A percentile compares a stretch with the other conserved stretches of the same genome.
These are phyloP conservation scores for Aphidoletes aphidimyza DNA, from an alignment of 2,888 invertebrate genomes.

Conservation along the genomic window DNA sequence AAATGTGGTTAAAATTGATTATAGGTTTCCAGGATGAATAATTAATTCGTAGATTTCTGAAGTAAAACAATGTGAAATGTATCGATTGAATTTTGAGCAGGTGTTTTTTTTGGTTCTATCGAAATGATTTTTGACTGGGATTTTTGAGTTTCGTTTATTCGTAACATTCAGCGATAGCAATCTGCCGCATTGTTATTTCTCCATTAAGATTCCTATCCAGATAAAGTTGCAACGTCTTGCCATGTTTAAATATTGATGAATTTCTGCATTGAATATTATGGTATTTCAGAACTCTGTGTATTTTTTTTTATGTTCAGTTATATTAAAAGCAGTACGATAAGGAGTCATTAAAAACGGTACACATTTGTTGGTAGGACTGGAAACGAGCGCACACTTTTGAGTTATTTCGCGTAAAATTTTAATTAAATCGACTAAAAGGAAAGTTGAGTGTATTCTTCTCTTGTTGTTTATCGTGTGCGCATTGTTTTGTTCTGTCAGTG, in stretches of 20 bases:
- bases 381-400: background rate
- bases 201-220: background rate
- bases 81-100: too few species aligned
- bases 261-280: background rate
- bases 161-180: background rate
- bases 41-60: too few species aligned
- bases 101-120: too few species aligned
- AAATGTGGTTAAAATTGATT: too few species aligned
- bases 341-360: background rate
- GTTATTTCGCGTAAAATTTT: conserved; percentile 13
- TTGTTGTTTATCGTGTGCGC: too few species aligned
- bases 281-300: too few species aligned
- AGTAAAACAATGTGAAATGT: too few species aligned
- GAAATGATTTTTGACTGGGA: too few species aligned
- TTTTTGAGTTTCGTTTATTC: too few species aligned
- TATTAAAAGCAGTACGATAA: too few species aligned
- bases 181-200: background rate
- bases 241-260: background rate
- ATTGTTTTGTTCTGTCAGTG: background rate
- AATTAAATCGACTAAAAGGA: conserved; percentile 27
- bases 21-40: too few species aligned
- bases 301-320: too few species aligned
- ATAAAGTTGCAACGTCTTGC: background rate
- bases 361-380: background rate
- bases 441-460: background rate